Base-by-base conservation (phyloP, 2,888 invertebrate genomes). In the Trichogramma dendrolimi region DNA sequence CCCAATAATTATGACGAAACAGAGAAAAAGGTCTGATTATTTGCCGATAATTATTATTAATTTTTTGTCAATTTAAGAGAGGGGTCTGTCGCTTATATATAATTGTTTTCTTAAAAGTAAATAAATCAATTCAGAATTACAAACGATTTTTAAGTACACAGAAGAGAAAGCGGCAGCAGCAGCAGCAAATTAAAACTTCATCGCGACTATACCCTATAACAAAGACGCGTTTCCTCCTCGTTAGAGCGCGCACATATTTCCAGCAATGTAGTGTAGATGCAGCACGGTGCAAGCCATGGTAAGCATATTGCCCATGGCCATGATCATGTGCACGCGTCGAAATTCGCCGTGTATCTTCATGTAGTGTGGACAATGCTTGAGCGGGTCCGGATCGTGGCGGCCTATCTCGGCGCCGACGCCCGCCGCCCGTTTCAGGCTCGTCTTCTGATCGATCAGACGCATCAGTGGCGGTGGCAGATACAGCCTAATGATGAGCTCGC, bases 351-450 rank as follows among this genome's bases (percentile, higher is more conserved):
- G 86, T 11, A 92, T 85, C 71, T 85, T 85, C 69, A 90, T 81
- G 80, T 93, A 94, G 75, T 90, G 88, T 0, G 91, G 90, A 74
- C 92, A 92, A 73, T 88, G 84, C 14, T 86, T 84, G 40, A 93
- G 80, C 68, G 86, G 84, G 58, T 91, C 90, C 41, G 88, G 83
- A 50, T 88, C 81, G 70, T 90, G 84, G 71, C 84, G 83, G 50
- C 92, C 93, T 62, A 93, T 80, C 81, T 92, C 92, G 72, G 86
- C 84, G 1, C 92, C 92, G 56, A 89, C 86, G 39, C 92, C 92
- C 4, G 88, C 87, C 0, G 86, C 84, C 55, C 84, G 85, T 75
- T 93, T 92, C 75, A 92, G 85, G 68, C 84, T 83, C 11, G 87
- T 89, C 75, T 92, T 92, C 70, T 85, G 83, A 62, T 86, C 84